These are phyloP conservation scores for Heliocidaris tuberculata DNA, from an alignment of 35 echinoderm and acorn worm genomes.

Conservation along the genomic window DNA sequence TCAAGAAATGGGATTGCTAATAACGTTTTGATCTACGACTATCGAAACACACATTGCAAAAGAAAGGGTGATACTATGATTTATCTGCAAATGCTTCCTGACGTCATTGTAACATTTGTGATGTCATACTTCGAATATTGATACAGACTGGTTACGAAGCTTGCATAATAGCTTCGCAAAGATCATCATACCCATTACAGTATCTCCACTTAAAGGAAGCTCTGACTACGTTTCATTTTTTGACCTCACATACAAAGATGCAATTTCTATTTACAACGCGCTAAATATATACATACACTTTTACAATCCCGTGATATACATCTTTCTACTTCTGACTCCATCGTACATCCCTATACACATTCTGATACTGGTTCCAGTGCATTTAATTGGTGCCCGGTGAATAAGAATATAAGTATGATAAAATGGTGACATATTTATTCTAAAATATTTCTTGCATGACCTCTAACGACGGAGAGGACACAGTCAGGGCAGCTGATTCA, in stretches of 20 bases:
- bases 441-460: background rate
- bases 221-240: background rate
- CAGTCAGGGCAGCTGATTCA: slow-evolving; percentile 43
- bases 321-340: background rate
- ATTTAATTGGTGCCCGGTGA: background rate
- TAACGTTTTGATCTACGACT: background rate
- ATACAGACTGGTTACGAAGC: background rate
- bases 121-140: background rate
- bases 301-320: background rate
- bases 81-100: background rate
- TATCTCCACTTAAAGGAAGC: background rate
- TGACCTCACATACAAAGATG: background rate
- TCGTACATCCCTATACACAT: background rate
- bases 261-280: background rate
- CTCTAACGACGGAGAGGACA: slow-evolving; percentile 29
- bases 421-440: background rate
- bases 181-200: slow-evolving; percentile 8
- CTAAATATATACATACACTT: background rate
- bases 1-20: no score
- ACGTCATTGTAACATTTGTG: slow-evolving; percentile 11
- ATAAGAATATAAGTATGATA: background rate
- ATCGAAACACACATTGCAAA: background rate
- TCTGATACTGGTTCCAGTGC: background rate
- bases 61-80: background rate
- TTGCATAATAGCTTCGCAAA: background rate